Evolutionary conservation across 1,140 invertebrate genomes (phyloP), one percentile per base, ranked within the genome.

Genomic region (Scaptomyza montana): DNA sequence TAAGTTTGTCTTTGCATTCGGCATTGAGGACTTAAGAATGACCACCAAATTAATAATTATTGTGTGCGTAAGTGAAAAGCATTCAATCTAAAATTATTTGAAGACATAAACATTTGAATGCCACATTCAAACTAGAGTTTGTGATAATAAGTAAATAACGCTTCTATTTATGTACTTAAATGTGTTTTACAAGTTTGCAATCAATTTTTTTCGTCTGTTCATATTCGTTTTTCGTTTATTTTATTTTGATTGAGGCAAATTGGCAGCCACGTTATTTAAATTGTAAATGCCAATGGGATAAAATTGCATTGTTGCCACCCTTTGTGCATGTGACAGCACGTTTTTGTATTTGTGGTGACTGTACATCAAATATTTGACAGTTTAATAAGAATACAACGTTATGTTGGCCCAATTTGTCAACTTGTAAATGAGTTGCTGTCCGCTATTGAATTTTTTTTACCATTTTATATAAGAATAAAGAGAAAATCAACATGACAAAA

Each of bases 11-110:
- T 1, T 19, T 21, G 28, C 36, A 12, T 39, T 30, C 25, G 49
- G 36, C 61, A 28, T 19, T n/a, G 30, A 41, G 41, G 28, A 54
- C 55, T 55, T 36, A 25, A 16, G 55, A 21, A 46, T 46, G 62
- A 9, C n/a, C 50, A 33, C 28, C 9, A 21, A 25, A 25, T 25
- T 2, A 25, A 25, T 21, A 4, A 21, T 33, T 51, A 43, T 51
- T 51, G 49, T 30, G 49, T 30, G 25, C 13, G 12, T n/a, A 9
- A 12, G 28, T 49, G 28, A 13, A 51, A 51, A 30, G n/a, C n/a
- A 7, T 2, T 28, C n/a, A 28, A 30, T 33, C 6, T 30, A 49
- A 25, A 10, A 25, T 25, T 1, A 25, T 28, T 21, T 21, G 21
- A 47, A 21, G 19, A 47, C 46, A 43, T n/a, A 43, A 43, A n/a